Percentiles rank a stretch among this genome's conserved stretches.
Evolutionary conservation across 2,888 invertebrate genomes (phyloP).

Genomic region (Tubulanus polymorphus): DNA sequence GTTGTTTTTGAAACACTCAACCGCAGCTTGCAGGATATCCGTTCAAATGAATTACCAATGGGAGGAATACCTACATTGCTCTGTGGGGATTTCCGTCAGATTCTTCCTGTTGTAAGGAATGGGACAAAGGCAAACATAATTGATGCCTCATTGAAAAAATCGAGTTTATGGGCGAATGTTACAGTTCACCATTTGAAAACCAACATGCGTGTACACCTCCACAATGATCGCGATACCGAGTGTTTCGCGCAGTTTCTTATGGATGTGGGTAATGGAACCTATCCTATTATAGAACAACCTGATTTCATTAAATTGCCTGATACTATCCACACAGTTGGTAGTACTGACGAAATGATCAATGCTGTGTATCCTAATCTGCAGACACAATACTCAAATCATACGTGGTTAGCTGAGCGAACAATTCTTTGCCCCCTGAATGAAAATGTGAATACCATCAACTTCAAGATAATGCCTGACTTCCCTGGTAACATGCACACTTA

Average conservation of each 20-base stretch:
- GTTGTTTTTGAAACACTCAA: not conserved
- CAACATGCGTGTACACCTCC: not conserved
- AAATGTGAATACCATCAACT: conserved; percentile 13
- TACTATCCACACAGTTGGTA: too few species aligned
- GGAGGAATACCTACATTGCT: not conserved
- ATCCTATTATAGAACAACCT: not conserved
- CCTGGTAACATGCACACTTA: conserved; percentile 7
- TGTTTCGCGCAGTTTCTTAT: not conserved
- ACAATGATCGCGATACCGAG: not conserved
- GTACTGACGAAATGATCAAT: not conserved
- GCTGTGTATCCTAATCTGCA: not conserved
- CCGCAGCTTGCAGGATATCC: not conserved
- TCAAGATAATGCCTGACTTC: conserved; percentile 8
- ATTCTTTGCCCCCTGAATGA: conserved; percentile 25
- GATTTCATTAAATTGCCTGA: not conserved
- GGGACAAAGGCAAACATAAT: not conserved
- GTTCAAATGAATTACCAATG: not conserved
- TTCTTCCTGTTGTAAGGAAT: not conserved
- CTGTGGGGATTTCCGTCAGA: not conserved
- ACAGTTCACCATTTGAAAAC: not conserved
- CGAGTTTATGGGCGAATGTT: not conserved
- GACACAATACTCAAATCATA: not conserved
- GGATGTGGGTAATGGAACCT: not conserved
- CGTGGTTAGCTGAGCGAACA: conserved; percentile 17
- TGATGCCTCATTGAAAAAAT: not conserved